Evolutionary conservation across 2,797 vertebrate genomes (phyloP).

Genomic region (Anguilla megastoma): DNA sequence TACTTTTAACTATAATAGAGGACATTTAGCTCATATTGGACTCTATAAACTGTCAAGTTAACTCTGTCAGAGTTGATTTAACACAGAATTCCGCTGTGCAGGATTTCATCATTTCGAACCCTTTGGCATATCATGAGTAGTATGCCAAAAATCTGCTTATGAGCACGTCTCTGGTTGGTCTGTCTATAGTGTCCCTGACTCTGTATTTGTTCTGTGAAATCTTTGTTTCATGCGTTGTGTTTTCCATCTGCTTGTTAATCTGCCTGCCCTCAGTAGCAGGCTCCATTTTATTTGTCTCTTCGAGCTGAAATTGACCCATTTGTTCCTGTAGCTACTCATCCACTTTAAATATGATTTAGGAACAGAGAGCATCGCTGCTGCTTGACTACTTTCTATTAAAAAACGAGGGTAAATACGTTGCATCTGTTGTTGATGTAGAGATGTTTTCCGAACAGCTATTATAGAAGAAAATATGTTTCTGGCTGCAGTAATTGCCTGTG

Average conservation of each 20-base stretch:
- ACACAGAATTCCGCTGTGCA: neutral
- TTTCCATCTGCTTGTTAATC: slow-evolving; percentile 41
- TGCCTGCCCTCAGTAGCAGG: slow-evolving; percentile 39
- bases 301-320: slow-evolving; percentile 42
- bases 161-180: neutral
- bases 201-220: neutral
- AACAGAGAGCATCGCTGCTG: slow-evolving; percentile 42
- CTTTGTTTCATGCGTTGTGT: slow-evolving; percentile 44
- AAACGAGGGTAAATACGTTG: slow-evolving; percentile 42
- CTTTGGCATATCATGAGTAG: neutral
- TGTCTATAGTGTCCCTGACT: slow-evolving; percentile 19
- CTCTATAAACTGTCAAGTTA: neutral
- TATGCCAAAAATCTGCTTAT: neutral
- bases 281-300: slow-evolving; percentile 23
- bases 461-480: slow-evolving; percentile 68
- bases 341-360: slow-evolving; percentile 47
- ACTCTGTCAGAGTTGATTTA: neutral
- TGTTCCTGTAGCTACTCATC: slow-evolving; percentile 41
- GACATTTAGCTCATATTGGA: neutral
- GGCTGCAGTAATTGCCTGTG: slow-evolving; percentile 69
- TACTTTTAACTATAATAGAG: neutral
- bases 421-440: slow-evolving; percentile 51
- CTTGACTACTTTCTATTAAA: slow-evolving; percentile 27
- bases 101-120: neutral
- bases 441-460: slow-evolving; percentile 66